phyloP scores from a whole-genome alignment of 2,113 vertebrate genomes.

The Vimba vimba region DNA sequence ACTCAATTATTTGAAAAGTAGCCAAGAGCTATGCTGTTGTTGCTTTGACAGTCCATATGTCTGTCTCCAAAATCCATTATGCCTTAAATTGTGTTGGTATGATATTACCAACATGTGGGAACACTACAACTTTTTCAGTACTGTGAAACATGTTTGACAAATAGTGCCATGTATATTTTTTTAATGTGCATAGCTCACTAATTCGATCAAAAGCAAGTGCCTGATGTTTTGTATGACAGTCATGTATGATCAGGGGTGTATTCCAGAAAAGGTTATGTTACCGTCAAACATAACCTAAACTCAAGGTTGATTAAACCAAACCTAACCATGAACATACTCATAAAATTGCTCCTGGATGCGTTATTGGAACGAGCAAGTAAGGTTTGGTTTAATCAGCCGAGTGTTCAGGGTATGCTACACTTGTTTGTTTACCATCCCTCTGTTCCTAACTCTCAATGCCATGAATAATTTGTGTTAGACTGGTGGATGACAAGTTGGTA shows the following conservation, averaged over 20 bases:
- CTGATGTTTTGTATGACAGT: background rate
- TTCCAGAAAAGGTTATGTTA: too few species aligned
- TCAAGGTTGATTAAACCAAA: too few species aligned
- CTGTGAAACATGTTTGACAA: background rate
- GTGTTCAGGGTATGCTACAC: background rate
- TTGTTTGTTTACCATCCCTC: background rate
- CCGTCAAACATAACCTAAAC: too few species aligned
- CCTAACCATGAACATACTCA: too few species aligned
- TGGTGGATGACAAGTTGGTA: background rate
- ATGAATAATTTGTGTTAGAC: background rate
- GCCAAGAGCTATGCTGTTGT: background rate
- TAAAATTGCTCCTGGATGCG: too few species aligned
- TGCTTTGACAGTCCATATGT: background rate
- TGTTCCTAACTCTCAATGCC: background rate
- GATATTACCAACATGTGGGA: background rate
- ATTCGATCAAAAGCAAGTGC: background rate
- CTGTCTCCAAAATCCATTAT: background rate
- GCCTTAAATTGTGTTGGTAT: background rate
- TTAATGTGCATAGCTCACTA: background rate
- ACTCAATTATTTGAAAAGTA: background rate
- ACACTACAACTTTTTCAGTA: background rate
- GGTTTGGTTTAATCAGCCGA: too few species aligned
- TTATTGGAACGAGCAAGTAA: too few species aligned
- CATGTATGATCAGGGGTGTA: too few species aligned
- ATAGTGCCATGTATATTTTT: background rate